Conservation (phyloP, 2,797 vertebrate species). For the Enteromius afrohamiltoni region DNA sequence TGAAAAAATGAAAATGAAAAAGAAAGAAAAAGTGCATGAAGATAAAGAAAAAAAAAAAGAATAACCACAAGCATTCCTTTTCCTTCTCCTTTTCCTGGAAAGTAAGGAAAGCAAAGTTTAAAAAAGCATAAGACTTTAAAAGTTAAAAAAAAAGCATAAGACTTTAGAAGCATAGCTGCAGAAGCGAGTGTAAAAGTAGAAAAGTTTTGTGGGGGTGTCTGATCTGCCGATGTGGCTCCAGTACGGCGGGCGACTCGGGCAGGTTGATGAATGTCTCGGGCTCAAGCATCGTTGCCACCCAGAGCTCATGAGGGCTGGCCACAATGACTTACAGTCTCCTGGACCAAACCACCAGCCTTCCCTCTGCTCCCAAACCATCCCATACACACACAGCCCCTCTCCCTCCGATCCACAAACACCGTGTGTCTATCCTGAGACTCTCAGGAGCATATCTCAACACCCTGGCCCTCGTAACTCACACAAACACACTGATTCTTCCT, state of each 20-base stretch:
- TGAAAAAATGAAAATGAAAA: background rate
- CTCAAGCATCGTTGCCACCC: conserved; percentile 88
- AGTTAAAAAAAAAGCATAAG: too few relatives aligned
- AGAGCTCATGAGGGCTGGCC: conserved; percentile 82
- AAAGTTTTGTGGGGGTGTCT: conserved; percentile 59
- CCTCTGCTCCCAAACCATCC: conserved; percentile 65
- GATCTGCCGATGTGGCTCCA: conserved; percentile 83
- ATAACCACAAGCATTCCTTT: conserved; percentile 11
- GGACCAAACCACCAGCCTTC: conserved; percentile 75
- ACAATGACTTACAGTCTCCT: conserved; percentile 96
- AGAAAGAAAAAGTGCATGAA: background rate
- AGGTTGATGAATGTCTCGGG: conserved; percentile 94
- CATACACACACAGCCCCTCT: conserved; percentile 68
- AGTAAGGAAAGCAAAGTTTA: background rate
- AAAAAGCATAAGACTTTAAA: too few relatives aligned
- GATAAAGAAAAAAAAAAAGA: background rate
- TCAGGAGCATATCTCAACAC: conserved; percentile 63
- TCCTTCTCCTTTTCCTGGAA: conserved; percentile 17
- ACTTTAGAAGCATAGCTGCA: background rate
- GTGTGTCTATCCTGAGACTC: conserved; percentile 79
- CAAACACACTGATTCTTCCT: conserved; percentile 38
- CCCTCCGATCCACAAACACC: conserved; percentile 77
- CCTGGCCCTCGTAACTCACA: conserved; percentile 18
- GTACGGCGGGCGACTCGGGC: conserved; percentile 88
- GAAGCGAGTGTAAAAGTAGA: background rate